Evolutionary conservation across 2,113 vertebrate genomes (phyloP).

Genomic region (Athene cunicularia): DNA sequence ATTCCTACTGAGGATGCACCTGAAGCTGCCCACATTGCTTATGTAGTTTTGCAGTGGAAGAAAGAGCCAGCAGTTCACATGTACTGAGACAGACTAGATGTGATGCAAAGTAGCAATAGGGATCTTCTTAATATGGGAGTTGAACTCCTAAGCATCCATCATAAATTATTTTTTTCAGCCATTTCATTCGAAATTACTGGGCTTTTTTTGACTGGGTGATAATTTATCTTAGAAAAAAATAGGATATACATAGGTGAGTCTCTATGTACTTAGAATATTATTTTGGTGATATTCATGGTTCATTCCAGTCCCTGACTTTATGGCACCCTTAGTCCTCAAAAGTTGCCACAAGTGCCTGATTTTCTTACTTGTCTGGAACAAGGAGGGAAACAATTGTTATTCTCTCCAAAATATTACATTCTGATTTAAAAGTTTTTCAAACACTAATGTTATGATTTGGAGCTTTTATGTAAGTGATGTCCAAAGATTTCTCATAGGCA

Average conservation of each 20-base stretch:
- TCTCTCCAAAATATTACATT: background rate
- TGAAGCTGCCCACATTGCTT: background rate
- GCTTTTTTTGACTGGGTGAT: background rate
- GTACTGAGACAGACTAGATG: background rate
- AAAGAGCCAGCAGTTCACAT: background rate
- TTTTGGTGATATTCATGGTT: background rate
- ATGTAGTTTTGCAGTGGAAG: background rate
- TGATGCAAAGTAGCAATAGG: background rate
- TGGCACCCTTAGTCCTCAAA: background rate
- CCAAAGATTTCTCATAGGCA: background rate
- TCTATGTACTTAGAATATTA: background rate
- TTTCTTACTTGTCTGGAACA: background rate
- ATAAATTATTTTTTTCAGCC: background rate
- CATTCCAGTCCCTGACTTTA: background rate
- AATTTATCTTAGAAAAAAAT: background rate
- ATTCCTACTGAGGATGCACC: background rate
- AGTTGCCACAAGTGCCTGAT: background rate
- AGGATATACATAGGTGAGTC: background rate
- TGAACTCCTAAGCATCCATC: background rate
- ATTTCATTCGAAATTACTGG: background rate
- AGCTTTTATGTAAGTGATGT: background rate
- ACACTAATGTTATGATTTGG: background rate
- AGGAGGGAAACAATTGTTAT: background rate
- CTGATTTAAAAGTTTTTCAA: background rate
- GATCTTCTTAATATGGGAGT: background rate